These are phyloP conservation scores for Lucilia sericata DNA, from an alignment of 1,140 invertebrate species.

Conservation along the genomic window DNA sequence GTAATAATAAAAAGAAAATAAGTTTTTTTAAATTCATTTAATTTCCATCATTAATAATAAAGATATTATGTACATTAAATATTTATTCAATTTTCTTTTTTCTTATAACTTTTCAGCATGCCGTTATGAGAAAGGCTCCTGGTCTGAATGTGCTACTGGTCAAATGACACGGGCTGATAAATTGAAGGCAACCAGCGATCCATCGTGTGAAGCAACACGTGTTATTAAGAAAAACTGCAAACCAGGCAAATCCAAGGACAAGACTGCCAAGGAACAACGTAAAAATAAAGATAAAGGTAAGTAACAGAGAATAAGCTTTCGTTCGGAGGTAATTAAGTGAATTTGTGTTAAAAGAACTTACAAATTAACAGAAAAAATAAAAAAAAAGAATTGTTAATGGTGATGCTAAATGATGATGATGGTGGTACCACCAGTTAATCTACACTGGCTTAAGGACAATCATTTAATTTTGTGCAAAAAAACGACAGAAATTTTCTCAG, in stretches of 20 bases:
- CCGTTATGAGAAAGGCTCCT: constrained; percentile 84
- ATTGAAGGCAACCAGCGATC: constrained; percentile 78
- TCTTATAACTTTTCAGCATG: constrained; percentile 71
- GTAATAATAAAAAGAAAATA: too few relatives aligned
- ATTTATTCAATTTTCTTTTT: neutral
- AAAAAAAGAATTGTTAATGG: neutral
- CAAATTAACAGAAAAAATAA: neutral
- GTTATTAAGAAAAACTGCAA: constrained; percentile 81
- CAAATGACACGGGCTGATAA: constrained; percentile 78
- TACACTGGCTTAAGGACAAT: neutral
- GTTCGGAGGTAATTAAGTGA: constrained; percentile 1
- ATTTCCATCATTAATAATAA: too few relatives aligned
- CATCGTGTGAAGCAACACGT: constrained; percentile 78
- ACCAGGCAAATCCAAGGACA: constrained; percentile 67
- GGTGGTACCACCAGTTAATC: neutral
- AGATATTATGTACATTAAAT: too few relatives aligned
- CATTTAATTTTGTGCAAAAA: neutral
- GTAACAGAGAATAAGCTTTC: neutral
- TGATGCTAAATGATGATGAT: neutral
- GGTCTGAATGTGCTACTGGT: constrained; percentile 81
- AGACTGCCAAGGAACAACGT: constrained; percentile 66
- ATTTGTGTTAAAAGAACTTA: neutral
- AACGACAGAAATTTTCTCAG: neutral
- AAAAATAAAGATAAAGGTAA: constrained; percentile 67
- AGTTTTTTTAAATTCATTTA: too few relatives aligned